Conservation (phyloP, 2,888 invertebrate species). For the Ectemnius cavifrons region DNA sequence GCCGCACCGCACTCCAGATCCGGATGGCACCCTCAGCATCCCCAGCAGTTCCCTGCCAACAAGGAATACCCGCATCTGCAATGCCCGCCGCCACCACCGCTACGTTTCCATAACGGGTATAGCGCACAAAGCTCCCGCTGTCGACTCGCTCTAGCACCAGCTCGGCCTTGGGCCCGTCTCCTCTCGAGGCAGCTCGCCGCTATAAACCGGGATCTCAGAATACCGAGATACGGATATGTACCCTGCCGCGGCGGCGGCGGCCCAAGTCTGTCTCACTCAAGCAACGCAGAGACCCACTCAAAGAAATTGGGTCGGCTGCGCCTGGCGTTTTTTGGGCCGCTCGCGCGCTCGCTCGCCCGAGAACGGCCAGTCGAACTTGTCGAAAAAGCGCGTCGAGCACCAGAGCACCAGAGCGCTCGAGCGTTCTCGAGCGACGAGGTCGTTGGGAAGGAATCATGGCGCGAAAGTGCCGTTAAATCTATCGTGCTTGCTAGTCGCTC, state of each 20-base stretch:
- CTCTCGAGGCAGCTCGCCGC: too few species aligned
- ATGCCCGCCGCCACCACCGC: slow-evolving; percentile 59
- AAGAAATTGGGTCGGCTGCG: background rate
- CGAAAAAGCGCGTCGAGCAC: background rate
- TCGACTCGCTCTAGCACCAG: background rate
- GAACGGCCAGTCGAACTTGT: background rate
- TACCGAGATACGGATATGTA: too few species aligned
- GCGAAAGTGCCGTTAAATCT: slow-evolving; percentile 31
- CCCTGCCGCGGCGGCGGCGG: too few species aligned
- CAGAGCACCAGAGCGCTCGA: slow-evolving; percentile 1
- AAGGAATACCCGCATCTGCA: slow-evolving; percentile 73
- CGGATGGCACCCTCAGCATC: slow-evolving; percentile 64
- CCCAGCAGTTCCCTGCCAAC: slow-evolving; percentile 66
- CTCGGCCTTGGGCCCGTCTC: background rate
- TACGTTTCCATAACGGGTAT: slow-evolving; percentile 71
- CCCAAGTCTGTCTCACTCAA: too few species aligned
- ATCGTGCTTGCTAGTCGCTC: slow-evolving; percentile 16
- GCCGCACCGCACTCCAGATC: slow-evolving; percentile 60
- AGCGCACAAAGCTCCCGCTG: slow-evolving; percentile 10
- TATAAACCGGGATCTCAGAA: too few species aligned
- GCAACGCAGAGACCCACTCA: too few species aligned
- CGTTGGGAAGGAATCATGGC: background rate
- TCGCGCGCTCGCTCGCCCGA: too few species aligned
- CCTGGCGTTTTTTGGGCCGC: background rate
- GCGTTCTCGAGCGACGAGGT: background rate